Percentiles rank a stretch among this genome's conserved stretches.
phyloP scores from a whole-genome alignment of 1,140 invertebrate species.

The Ceratosolen solmsi region DNA sequence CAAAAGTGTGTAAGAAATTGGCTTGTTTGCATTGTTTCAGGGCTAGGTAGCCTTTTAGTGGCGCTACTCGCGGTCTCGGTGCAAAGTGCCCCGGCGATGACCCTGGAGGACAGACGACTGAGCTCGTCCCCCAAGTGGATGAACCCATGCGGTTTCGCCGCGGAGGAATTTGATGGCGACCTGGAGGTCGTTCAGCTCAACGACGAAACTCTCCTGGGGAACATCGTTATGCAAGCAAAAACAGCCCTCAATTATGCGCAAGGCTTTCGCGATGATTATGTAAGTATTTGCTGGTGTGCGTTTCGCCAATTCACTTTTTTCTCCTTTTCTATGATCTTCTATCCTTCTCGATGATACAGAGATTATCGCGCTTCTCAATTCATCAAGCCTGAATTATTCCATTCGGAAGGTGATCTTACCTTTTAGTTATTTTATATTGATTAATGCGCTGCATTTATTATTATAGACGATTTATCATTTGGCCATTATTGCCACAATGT shows the following conservation, averaged over 20 bases:
- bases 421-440: too few relatives aligned
- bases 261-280: conserved; percentile 72
- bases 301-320: too few relatives aligned
- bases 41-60: conserved; percentile 66
- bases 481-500: too few relatives aligned
- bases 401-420: too few relatives aligned
- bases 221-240: conserved; percentile 71
- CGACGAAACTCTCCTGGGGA: conserved; percentile 67
- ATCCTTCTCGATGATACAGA: too few relatives aligned
- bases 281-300: conserved; percentile 67
- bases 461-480: too few relatives aligned
- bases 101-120: conserved; percentile 58
- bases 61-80: conserved; percentile 63
- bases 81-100: conserved; percentile 66
- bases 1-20: not conserved
- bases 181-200: conserved; percentile 64
- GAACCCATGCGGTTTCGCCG: conserved; percentile 73
- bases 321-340: too few relatives aligned
- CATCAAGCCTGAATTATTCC: too few relatives aligned
- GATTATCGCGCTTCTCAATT: too few relatives aligned
- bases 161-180: conserved; percentile 63
- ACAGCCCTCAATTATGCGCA: conserved; percentile 71
- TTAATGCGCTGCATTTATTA: too few relatives aligned
- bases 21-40: conserved; percentile 56
- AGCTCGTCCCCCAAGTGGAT: conserved; percentile 71